Percentiles rank a stretch among this genome's conserved stretches.
These are phyloP conservation scores for Hycleus cichorii DNA, from an alignment of 1,140 invertebrate genomes.

Conservation along the genomic window DNA sequence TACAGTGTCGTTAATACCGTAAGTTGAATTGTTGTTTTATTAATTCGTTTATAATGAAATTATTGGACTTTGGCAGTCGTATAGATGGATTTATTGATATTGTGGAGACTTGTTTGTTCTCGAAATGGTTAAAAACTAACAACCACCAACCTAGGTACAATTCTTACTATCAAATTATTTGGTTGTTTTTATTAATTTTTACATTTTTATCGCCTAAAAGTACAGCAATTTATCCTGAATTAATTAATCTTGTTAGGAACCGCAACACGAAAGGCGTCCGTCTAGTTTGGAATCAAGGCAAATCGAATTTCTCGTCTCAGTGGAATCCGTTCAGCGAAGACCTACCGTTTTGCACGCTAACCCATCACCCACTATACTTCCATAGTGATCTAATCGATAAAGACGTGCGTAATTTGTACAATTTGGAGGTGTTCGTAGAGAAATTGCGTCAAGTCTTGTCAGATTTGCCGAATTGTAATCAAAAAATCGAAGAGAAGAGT, in stretches of 20 bases:
- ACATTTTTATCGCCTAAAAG: background rate
- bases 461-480: conserved; percentile 2
- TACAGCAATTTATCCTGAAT: background rate
- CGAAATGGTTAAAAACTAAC: conserved; percentile 43
- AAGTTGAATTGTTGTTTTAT: conserved; percentile 44
- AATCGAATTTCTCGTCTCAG: conserved; percentile 59
- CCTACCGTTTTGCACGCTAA: conserved; percentile 70
- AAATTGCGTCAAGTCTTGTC: conserved; percentile 19
- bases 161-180: background rate
- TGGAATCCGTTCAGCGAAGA: conserved; percentile 81
- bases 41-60: background rate
- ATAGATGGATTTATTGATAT: conserved; percentile 63
- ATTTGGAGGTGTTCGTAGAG: conserved; percentile 48
- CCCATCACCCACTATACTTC: conserved; percentile 74
- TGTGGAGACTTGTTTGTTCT: conserved; percentile 59
- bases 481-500: conserved; percentile 54
- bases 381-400: conserved; percentile 56
- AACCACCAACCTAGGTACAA: conserved; percentile 24
- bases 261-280: conserved; percentile 65
- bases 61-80: conserved; percentile 42
- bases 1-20: conserved; percentile 69
- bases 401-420: conserved; percentile 44
- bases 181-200: conserved; percentile 1
- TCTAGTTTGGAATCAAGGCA: conserved; percentile 66
- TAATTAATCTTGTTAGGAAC: conserved; percentile 43